Conservation (phyloP, 2,888 invertebrate genomes). For the Leptinotarsa haldemani region DNA sequence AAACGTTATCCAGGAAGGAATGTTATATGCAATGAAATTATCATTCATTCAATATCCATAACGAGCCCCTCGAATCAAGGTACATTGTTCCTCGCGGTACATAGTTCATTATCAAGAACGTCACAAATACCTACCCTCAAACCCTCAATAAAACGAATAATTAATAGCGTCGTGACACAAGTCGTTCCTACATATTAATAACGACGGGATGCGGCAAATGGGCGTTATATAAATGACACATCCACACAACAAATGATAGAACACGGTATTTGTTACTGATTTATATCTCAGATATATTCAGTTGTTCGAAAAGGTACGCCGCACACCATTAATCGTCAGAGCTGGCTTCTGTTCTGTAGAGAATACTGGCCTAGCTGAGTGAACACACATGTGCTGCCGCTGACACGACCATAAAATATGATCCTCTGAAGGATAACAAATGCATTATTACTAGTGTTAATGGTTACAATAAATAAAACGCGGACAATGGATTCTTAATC, state of each 20-base stretch:
- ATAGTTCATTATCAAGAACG: slow-evolving; percentile 20
- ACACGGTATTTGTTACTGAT: slow-evolving; percentile 62
- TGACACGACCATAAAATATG: slow-evolving; percentile 64
- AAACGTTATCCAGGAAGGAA: background rate
- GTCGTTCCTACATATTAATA: slow-evolving; percentile 47
- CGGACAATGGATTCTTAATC: slow-evolving; percentile 67
- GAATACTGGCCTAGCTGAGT: slow-evolving; percentile 46
- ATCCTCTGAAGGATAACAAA: slow-evolving; percentile 66
- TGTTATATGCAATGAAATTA: background rate
- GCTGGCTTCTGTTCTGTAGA: slow-evolving; percentile 53
- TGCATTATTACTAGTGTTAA: slow-evolving; percentile 68
- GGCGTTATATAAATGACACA: slow-evolving; percentile 63
- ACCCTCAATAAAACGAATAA: slow-evolving; percentile 41
- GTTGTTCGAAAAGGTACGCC: slow-evolving; percentile 63
- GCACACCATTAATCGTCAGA: slow-evolving; percentile 63
- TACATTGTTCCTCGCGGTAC: slow-evolving; percentile 1
- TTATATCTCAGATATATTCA: slow-evolving; percentile 64
- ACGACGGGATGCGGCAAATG: slow-evolving; percentile 50
- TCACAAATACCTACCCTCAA: slow-evolving; percentile 54
- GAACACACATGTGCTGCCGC: slow-evolving; percentile 63
- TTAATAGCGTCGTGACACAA: slow-evolving; percentile 44
- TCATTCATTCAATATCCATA: background rate
- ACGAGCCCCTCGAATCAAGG: background rate
- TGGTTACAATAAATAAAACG: slow-evolving; percentile 67
- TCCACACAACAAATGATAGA: slow-evolving; percentile 63